Evolutionary conservation across 2,797 vertebrate species (phyloP).

Genomic region (Hoplostethus mediterraneus): DNA sequence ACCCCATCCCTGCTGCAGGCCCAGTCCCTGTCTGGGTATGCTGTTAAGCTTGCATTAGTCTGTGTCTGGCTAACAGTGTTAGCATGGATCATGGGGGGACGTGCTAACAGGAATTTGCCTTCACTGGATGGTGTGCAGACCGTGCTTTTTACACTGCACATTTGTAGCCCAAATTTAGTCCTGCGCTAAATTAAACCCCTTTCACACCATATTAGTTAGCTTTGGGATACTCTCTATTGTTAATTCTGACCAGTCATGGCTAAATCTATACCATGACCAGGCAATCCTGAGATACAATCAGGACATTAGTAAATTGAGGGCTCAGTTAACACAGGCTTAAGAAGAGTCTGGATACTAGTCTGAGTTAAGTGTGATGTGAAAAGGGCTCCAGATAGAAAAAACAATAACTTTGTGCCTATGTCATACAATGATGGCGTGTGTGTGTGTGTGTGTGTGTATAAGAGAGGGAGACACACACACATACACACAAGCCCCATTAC

Average conservation of each 20-base stretch:
- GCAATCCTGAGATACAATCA: too few species aligned
- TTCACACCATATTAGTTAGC: too few species aligned
- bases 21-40: neutral
- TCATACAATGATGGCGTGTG: neutral
- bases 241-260: too few species aligned
- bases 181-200: too few species aligned
- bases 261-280: too few species aligned
- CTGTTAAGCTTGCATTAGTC: conserved; percentile 23
- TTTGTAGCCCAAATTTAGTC: too few species aligned
- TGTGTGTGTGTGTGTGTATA: conserved; percentile 10
- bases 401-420: too few species aligned
- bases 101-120: neutral
- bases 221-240: too few species aligned
- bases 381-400: too few species aligned
- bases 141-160: conserved; percentile 1
- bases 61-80: conserved; percentile 23
- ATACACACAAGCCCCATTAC: neutral
- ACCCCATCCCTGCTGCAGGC: conserved; percentile 4
- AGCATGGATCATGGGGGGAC: neutral
- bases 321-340: conserved; percentile 21
- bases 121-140: neutral
- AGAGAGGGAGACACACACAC: neutral
- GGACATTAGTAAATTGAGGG: neutral
- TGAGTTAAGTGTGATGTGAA: too few species aligned
- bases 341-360: neutral